Percentiles rank a stretch among this genome's conserved stretches.
Evolutionary conservation across 2,888 invertebrate species (phyloP).

Genomic region (Sinotaia quadrata): DNA sequence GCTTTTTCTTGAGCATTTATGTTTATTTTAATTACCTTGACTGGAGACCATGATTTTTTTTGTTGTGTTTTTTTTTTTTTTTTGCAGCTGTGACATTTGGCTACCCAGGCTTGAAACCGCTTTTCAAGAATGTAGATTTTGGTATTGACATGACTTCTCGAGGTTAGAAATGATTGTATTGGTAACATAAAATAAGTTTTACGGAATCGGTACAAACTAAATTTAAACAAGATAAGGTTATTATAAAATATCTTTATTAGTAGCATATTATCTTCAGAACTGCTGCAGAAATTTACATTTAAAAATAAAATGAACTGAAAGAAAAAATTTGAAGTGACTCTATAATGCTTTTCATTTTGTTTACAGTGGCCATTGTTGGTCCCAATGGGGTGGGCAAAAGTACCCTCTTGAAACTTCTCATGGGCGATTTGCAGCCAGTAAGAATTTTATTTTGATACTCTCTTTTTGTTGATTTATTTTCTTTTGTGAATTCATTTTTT

Average conservation of each 20-base stretch:
- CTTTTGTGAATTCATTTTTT: not conserved
- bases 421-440: slow-evolving; percentile 86
- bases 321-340: too few relatives aligned
- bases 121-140: slow-evolving; percentile 91
- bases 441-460: slow-evolving; percentile 45
- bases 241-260: not conserved
- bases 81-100: slow-evolving; percentile 86
- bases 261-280: not conserved
- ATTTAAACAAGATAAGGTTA: not conserved
- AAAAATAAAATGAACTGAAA: too few relatives aligned
- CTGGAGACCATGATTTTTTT: not conserved
- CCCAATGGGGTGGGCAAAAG: slow-evolving; percentile 99
- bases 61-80: not conserved
- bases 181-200: not conserved
- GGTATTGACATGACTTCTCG: slow-evolving; percentile 77
- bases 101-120: slow-evolving; percentile 80
- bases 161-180: slow-evolving; percentile 53
- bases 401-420: slow-evolving; percentile 94
- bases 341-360: not conserved
- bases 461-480: not conserved
- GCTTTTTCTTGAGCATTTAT: not conserved
- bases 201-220: not conserved
- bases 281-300: not conserved
- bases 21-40: not conserved
- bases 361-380: slow-evolving; percentile 77